Evolutionary conservation across 2,888 invertebrate genomes (phyloP), one percentile per base, ranked within the genome.

Genomic region (Heliconius ethilla): DNA sequence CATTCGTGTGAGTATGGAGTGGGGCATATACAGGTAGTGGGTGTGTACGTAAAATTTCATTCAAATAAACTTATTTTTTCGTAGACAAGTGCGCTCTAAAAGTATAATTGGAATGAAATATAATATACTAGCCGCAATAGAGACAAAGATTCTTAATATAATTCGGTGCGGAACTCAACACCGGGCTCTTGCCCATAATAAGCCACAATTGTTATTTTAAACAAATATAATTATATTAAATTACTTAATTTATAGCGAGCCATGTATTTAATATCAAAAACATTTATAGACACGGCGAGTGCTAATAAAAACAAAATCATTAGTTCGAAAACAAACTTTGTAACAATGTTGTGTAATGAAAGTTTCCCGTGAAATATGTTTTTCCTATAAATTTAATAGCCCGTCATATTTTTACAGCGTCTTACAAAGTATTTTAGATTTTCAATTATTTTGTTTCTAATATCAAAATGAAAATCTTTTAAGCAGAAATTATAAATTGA

Each of bases 61-160:
- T 69, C 33, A 78, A 78, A 74, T 65, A n/a, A 73, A 74, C 73
- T 75, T 74, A 45, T 78, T 75, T 79, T 79, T 76, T 76, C 73
- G 67, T 67, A 70, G 78, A 72, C 55, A 70, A 40, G 70, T 45
- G 25, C 78, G 69, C 82, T 82, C 77, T 76, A 80, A 78, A 78
- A 80, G 78, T 80, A 82, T 82, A 82, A 84, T 82, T 84, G 83
- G 80, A 81, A 82, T 82, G 81, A 82, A 81, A 82, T 78, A 78
- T 81, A 81, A 78, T 81, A 81, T 76, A 75, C 81, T 82, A 80
- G 80, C 81, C 81, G 77, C 81, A 80, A 76, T 81, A 77, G 78
- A 78, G 82, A 83, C 83, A 83, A 83, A 83, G 83, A 80, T 81
- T 75, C 25, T n/a, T 73, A 74, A 80, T 81, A 81, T 81, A 15